Percentiles rank a stretch among this genome's conserved stretches.
Conservation (phyloP, 2,113 vertebrate species). For the Orientallactaga bullata region DNA sequence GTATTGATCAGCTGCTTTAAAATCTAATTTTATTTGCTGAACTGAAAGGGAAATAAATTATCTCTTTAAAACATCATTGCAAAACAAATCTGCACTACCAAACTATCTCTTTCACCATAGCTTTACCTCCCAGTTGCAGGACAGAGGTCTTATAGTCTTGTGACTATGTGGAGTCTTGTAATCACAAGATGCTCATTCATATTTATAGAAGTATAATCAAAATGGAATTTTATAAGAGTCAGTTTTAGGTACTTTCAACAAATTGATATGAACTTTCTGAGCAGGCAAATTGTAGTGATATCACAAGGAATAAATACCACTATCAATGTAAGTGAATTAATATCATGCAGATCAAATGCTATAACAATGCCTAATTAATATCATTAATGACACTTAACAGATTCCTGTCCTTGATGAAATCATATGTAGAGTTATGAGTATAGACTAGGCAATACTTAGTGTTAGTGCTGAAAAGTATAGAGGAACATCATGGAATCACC, state of each 20-base stretch:
- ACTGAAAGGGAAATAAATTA: background rate
- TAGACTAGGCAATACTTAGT: background rate
- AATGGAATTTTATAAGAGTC: background rate
- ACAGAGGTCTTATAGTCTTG: background rate
- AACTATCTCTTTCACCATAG: background rate
- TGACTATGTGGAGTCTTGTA: background rate
- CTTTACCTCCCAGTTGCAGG: background rate
- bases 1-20: constrained; percentile 3
- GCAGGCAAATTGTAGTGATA: background rate
- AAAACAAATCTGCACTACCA: background rate
- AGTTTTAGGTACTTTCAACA: background rate
- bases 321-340: background rate
- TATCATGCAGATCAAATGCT: background rate
- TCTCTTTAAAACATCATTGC: background rate
- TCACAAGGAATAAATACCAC: background rate
- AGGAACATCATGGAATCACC: background rate
- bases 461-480: background rate
- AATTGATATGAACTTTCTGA: background rate
- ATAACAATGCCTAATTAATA: background rate
- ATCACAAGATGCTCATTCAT: background rate
- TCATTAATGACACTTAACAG: background rate
- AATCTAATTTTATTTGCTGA: constrained; percentile 7
- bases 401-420: background rate
- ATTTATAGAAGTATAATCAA: background rate
- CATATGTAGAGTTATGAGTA: background rate